Evolutionary conservation across 2,888 invertebrate genomes (phyloP), one percentile per base, ranked within the genome.

Genomic region (Thelaira solivaga): DNA sequence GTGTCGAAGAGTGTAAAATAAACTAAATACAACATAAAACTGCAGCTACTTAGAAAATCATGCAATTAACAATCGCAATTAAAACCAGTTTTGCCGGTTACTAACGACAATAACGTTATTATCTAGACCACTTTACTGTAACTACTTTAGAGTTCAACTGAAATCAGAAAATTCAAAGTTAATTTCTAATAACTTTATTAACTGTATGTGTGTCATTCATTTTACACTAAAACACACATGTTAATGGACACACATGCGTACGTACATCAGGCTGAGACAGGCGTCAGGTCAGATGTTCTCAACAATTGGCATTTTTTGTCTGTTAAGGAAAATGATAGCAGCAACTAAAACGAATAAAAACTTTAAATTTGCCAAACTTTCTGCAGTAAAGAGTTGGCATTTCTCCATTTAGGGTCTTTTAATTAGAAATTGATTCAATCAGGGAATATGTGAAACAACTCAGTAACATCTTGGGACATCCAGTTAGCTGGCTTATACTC

Each of bases 181-280:
- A 68, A 76, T 80, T 76, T 72, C 73, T 53, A 73, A 73, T 73
- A 73, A 76, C 62, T 73, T 77, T 59, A 72, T 73, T 74, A 73
- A 76, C 64, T 73, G 43, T n/a, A 39, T 51, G 18, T 49, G 36
- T 34, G 24, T 2, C 41, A 34, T 18, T 47, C 36, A 36, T 29
- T 24, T 20, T 24, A 1, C 22, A 24, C 8, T 26, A 26, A 22
- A 13, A 45, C 20, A 64, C 10, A 20, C n/a, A n/a, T n/a, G n/a
- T n/a, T n/a, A n/a, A n/a, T n/a, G n/a, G n/a, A n/a, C 11, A 16
- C 20, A 39, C 26, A 24, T 16, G 29, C 18, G 7, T n/a, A 24
- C 11, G n/a, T 36, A 31, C 4, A 16, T 16, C 31, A 43, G 39
- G 2, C 11, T 22, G 8, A 5, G 24, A 2, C 16, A 26, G 8